phyloP scores from a whole-genome alignment of 2,797 vertebrate species.

The Microctenopoma steveboyesi region DNA sequence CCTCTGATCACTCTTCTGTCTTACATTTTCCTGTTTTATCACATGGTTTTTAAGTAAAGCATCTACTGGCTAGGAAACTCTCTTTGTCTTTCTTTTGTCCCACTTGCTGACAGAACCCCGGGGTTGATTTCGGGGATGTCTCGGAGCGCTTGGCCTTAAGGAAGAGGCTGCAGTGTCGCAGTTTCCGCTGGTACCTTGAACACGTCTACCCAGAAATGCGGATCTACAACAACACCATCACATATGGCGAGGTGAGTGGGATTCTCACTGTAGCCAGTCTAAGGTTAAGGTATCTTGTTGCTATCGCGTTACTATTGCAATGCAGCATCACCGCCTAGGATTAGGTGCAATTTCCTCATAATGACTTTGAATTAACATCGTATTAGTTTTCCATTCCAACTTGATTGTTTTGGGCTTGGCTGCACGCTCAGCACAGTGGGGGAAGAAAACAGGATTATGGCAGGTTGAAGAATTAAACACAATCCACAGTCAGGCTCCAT shows the following conservation, averaged over 20 bases:
- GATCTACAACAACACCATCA: slow-evolving; percentile 97
- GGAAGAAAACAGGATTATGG: slow-evolving; percentile 52
- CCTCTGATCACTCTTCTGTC: slow-evolving; percentile 25
- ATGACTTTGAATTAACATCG: slow-evolving; percentile 79
- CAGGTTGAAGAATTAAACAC: slow-evolving; percentile 55
- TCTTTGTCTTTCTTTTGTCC: slow-evolving; percentile 39
- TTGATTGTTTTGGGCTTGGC: slow-evolving; percentile 65
- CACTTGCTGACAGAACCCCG: slow-evolving; percentile 88
- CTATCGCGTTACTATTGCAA: slow-evolving; percentile 62
- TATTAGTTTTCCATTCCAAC: slow-evolving; percentile 74
- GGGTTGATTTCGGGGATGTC: slow-evolving; percentile 97
- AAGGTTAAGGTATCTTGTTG: slow-evolving; percentile 49
- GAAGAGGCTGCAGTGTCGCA: slow-evolving; percentile 92
- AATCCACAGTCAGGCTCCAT: slow-evolving; percentile 40
- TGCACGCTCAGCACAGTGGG: slow-evolving; percentile 39
- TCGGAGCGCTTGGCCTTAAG: slow-evolving; percentile 93
- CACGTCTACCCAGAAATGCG: slow-evolving; percentile 99
- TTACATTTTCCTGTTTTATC: slow-evolving; percentile 24
- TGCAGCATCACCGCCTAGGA: slow-evolving; percentile 47
- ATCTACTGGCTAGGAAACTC: slow-evolving; percentile 28
- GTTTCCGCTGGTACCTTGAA: slow-evolving; percentile 97
- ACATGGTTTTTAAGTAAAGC: slow-evolving; percentile 29
- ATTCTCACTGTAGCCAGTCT: slow-evolving; percentile 9
- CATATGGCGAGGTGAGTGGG: slow-evolving; percentile 93
- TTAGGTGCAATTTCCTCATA: slow-evolving; percentile 69